Conservation (phyloP, 2,888 invertebrate genomes). For the Pammene aurita region DNA sequence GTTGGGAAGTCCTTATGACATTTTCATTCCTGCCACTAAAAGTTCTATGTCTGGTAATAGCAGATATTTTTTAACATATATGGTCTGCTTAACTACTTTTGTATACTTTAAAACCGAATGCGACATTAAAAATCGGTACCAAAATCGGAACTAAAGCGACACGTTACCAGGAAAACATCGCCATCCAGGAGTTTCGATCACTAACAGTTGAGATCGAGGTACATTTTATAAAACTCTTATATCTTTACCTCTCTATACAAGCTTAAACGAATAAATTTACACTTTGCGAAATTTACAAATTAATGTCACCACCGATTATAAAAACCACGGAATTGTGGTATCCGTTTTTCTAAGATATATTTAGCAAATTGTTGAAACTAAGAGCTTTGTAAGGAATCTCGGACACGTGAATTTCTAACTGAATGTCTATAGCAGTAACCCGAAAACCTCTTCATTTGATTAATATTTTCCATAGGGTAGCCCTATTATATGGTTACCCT, state of each 20-base stretch:
- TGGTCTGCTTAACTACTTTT: no score
- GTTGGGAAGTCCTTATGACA: no score
- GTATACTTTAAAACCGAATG: no score
- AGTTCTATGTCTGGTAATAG: no score
- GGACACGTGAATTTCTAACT: background rate
- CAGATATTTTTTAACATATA: no score
- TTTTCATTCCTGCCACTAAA: no score
- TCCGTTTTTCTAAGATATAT: slow-evolving; percentile 14
- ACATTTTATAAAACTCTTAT: slow-evolving; percentile 20
- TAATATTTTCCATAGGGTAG: no score
- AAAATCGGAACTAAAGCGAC: no score
- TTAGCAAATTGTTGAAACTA: slow-evolving; percentile 11
- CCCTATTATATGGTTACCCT: no score
- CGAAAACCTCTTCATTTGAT: no score
- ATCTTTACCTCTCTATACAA: slow-evolving; percentile 35
- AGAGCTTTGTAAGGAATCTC: background rate
- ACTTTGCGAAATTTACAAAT: slow-evolving; percentile 35
- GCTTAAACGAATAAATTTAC: slow-evolving; percentile 35
- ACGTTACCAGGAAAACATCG: slow-evolving; percentile 25
- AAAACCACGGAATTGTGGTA: background rate
- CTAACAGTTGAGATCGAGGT: slow-evolving; percentile 34
- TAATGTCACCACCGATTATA: slow-evolving; percentile 23
- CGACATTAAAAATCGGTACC: no score
- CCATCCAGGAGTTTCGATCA: slow-evolving; percentile 13
- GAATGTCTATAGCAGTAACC: no score